Base-by-base conservation (phyloP, 2,888 invertebrate species). In the Mesochorus sp. region DNA sequence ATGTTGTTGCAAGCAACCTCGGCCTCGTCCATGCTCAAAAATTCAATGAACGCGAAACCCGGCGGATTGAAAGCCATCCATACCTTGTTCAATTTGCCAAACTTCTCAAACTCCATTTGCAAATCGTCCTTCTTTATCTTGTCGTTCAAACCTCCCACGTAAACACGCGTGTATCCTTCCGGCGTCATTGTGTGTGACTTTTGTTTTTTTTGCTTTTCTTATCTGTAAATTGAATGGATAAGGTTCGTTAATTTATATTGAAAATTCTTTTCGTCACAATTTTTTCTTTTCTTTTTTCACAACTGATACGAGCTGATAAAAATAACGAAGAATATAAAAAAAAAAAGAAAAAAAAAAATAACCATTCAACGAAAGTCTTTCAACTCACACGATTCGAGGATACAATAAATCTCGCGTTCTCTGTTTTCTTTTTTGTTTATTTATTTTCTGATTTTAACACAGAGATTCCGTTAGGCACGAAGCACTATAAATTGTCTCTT, bases 51-150 rank as follows among this genome's bases (percentile, higher is more conserved):
- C 82, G 97, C 97, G 92, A 97, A 98, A 88, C 97, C 97, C 84
- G 97, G 97, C 84, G 97, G 97, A 92, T 97, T 97, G 91, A 97
- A 96, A 84, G 97, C 97, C 85, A 96, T 97, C 97, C 97, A 97
- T 83, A 97, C 97, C 85, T 96, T 96, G 92, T 96, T 97, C 85
- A 97, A 93, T 93, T 97, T 97, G 85, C 97, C 97, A 92, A 95
- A 97, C 92, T 97, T 97, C 88, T 96, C 96, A 91, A 97, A 97
- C 92, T 97, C 96, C 89, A 94, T 94, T 91, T 97, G 97, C 82
- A 98, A 93, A 91, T 97, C 97, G 92, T 97, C 97, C 91, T 97
- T 97, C 92, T 97, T 97, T 91, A 97, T 95, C 90, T 95, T 95
- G 90, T 97, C 97, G 88, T 95, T 95, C 84, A 97, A 94, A 88